These are phyloP conservation scores for Drosophila athabasca DNA, from an alignment of 1,140 invertebrate genomes.

Conservation along the genomic window DNA sequence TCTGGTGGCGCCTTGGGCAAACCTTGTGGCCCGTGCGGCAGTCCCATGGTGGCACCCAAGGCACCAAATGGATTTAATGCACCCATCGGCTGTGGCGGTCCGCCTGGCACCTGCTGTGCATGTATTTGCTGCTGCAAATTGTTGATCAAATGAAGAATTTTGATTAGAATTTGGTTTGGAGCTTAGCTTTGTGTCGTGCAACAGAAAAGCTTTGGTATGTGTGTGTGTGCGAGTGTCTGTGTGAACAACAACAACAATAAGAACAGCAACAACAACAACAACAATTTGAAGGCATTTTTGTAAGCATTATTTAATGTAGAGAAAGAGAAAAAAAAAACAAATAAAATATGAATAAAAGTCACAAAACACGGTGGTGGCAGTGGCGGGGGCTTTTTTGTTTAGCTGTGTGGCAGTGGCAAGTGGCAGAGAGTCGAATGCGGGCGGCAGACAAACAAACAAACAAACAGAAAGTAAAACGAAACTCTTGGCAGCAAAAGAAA, in stretches of 20 bases:
- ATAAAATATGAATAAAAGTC: constrained; percentile 42
- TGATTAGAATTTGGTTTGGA: constrained; percentile 11
- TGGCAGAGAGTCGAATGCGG: constrained; percentile 47
- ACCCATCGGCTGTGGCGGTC: constrained; percentile 83
- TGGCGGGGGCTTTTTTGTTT: not conserved
- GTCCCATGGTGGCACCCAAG: constrained; percentile 80
- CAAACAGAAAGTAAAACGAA: constrained; percentile 1
- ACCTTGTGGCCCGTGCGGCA: constrained; percentile 81
- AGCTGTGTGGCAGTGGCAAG: constrained; percentile 33
- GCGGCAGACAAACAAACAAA: constrained; percentile 58
- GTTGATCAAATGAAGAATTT: constrained; percentile 7
- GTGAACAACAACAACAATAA: constrained; percentile 21
- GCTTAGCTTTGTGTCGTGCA: constrained; percentile 27
- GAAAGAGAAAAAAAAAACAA: constrained; percentile 1
- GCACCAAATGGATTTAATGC: constrained; percentile 83
- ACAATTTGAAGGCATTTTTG: constrained; percentile 29
- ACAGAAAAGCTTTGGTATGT: constrained; percentile 36
- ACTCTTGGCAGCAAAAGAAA: constrained; percentile 52
- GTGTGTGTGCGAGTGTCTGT: constrained; percentile 26
- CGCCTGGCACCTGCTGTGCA: constrained; percentile 84
- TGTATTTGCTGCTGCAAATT: constrained; percentile 85
- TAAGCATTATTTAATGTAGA: constrained; percentile 35
- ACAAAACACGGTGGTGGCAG: constrained; percentile 28
- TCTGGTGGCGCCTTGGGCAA: constrained; percentile 83
- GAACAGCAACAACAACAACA: constrained; percentile 21